These are phyloP conservation scores for Amphimedon queenslandica DNA, from an alignment of 37 sponge, comb jelly and placozoan species.

Conservation along the genomic window DNA sequence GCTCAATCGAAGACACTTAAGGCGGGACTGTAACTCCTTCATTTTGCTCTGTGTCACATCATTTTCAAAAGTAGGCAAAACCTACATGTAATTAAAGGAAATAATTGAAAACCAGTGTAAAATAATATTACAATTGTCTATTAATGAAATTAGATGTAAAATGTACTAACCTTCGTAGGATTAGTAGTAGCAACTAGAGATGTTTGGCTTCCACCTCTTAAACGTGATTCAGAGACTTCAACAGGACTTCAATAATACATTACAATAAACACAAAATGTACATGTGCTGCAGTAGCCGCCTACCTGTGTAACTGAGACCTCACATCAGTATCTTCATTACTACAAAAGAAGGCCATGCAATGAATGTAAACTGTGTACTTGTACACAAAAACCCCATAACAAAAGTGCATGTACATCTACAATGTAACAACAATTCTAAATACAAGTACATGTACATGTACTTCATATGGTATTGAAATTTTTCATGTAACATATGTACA, in stretches of 20 bases:
- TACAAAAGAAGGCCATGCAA: too few relatives aligned
- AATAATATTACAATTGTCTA: too few relatives aligned
- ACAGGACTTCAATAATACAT: not conserved
- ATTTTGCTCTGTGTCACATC: slow-evolving; percentile 34
- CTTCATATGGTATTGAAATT: too few relatives aligned
- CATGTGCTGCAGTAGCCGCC: not conserved
- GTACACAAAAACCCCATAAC: too few relatives aligned
- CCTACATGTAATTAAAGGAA: not conserved
- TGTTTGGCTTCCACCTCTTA: not conserved
- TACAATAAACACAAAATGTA: not conserved
- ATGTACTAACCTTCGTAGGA: not conserved
- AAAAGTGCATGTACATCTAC: too few relatives aligned
- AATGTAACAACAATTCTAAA: too few relatives aligned
- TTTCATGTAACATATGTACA: too few relatives aligned
- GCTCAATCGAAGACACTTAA: slow-evolving; percentile 6
- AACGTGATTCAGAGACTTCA: not conserved
- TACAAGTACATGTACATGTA: too few relatives aligned
- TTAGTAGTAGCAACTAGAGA: not conserved
- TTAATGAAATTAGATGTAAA: not conserved
- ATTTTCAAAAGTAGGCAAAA: slow-evolving; percentile 13
- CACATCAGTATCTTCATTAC: not conserved
- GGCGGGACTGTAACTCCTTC: slow-evolving; percentile 31
- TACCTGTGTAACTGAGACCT: not conserved
- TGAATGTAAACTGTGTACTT: too few relatives aligned
- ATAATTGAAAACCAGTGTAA: too few relatives aligned